Base-by-base conservation (phyloP, 2,113 vertebrate genomes). In the Dissostichus mawsoni region DNA sequence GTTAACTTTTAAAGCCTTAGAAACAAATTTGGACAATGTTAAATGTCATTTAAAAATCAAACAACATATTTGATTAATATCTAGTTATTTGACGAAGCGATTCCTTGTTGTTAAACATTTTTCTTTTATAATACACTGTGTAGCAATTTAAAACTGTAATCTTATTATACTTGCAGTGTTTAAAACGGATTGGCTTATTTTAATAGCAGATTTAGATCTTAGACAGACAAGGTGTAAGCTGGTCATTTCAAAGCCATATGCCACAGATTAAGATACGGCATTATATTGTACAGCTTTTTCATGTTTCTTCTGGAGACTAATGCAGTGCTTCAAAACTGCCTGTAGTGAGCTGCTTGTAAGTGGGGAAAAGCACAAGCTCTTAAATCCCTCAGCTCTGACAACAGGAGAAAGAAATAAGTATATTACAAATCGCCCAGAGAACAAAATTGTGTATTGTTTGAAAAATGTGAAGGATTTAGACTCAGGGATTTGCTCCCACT, bases 201-300 rank as follows among this genome's bases (percentile, higher is more conserved):
- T 88, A 87, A 92, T 91, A 89, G 81, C 75, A 84, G 90, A 94
- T 94, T 93, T 93, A 94, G 89, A 94, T 93, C 84, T 93, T 89
- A 90, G 86, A 89, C 89, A 89, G 92, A 92, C 85, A 83, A 93
- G 86, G 87, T 89, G 86, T 93, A 93, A 93, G 84, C 92, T 88
- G 92, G 89, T 92, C 90, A 92, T 93, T 89, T 85, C 83, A 93
- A 87, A 92, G 89, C 92, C 94, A 94, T 94, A 94, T 94, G 94
- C 81, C 86, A 87, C 87, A 93, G 92, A 94, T 94, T 94, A 93
- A 83, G 84, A 89, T 87, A 85, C 76, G 71, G 65, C 75, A 74
- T 82, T 64, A 62, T 74, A 76, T 52, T 59, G 59, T 59, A 36
- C 69, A 8, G 70, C 44, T 58, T 86, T 85, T 79, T 86, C 57